These are phyloP conservation scores for Ficedula albicollis DNA, from an alignment of 2,797 vertebrate genomes.

Conservation along the genomic window DNA sequence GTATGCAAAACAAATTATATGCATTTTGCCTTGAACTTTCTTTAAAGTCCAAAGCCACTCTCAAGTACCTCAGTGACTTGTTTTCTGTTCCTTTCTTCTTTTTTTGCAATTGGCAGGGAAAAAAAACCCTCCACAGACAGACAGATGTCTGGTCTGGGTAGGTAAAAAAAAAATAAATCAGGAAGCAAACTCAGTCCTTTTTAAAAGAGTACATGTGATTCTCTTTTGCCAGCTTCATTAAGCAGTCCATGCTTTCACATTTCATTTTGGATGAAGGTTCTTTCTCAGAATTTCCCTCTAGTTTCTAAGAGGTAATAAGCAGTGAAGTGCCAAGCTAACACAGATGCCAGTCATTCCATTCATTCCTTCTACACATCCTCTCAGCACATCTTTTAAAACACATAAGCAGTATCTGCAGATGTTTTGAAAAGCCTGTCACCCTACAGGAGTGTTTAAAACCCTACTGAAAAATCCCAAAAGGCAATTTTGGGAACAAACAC, in stretches of 20 bases:
- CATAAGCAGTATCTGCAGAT: neutral
- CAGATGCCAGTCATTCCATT: constrained; percentile 23
- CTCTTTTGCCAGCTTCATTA: neutral
- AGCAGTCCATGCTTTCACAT: neutral
- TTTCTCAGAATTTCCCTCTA: neutral
- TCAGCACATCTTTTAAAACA: neutral
- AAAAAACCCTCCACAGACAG: neutral
- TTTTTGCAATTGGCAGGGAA: constrained; percentile 6
- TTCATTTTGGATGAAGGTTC: neutral
- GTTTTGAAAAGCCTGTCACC: neutral
- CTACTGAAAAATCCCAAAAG: neutral
- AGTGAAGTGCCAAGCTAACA: neutral
- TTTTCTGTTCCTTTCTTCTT: neutral
- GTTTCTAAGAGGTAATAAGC: neutral
- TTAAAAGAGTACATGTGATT: neutral
- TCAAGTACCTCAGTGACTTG: neutral
- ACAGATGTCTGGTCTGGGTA: neutral
- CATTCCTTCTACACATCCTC: constrained; percentile 23
- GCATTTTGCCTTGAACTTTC: constrained; percentile 40
- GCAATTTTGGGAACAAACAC: neutral
- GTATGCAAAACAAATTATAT: constrained; percentile 44
- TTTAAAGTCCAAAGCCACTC: constrained; percentile 32
- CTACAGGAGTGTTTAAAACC: neutral
- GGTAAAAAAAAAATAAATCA: neutral
- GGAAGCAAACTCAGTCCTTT: neutral